These are phyloP conservation scores for Apamea sordens DNA, from an alignment of 2,888 invertebrate species.

Conservation along the genomic window DNA sequence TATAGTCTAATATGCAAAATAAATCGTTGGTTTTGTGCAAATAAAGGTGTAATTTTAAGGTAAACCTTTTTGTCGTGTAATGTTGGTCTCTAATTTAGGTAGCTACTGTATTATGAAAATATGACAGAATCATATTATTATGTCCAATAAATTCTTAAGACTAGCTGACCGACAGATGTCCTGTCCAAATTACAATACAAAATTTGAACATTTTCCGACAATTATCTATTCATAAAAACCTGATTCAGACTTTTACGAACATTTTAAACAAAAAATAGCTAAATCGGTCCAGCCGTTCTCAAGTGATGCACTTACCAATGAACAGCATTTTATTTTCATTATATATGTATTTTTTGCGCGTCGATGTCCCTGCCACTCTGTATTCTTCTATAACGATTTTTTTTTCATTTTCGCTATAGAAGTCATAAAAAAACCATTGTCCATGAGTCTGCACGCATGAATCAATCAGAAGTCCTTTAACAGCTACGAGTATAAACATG, in stretches of 20 bases:
- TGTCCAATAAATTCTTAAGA: neutral
- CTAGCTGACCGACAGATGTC: neutral
- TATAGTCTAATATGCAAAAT: constrained; percentile 13
- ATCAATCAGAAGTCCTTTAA: neutral
- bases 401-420: neutral
- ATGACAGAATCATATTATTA: neutral
- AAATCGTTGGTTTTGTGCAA: constrained; percentile 2
- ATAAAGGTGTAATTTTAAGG: constrained; percentile 12
- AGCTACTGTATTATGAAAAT: neutral
- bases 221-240: no score
- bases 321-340: neutral
- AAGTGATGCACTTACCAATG: neutral
- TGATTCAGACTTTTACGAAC: neutral
- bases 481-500: neutral
- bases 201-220: no score
- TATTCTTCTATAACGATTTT: neutral
- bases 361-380: neutral
- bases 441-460: neutral
- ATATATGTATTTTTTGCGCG: no score
- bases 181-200: neutral
- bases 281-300: neutral
- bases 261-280: neutral
- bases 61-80: neutral
- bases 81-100: neutral
- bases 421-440: neutral